Percentiles rank a stretch among this genome's conserved stretches.
These are phyloP conservation scores for Rhamphomyia laevipes DNA, from an alignment of 2,888 invertebrate genomes.

Conservation along the genomic window DNA sequence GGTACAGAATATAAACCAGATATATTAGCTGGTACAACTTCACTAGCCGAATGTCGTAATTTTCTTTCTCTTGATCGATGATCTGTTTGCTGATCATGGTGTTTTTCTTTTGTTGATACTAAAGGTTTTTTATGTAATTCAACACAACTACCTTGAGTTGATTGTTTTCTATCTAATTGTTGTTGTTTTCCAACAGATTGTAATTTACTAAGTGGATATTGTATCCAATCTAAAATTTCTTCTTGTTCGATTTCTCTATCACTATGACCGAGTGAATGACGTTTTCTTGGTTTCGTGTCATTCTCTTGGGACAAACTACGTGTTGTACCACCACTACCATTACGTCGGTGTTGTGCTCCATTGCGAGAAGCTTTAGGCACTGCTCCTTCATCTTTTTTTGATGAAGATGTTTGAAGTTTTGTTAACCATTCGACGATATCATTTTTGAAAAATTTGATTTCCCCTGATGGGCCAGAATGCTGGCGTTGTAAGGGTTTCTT, in stretches of 20 bases:
- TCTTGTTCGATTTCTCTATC: slow-evolving; percentile 29
- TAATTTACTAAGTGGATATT: slow-evolving; percentile 32
- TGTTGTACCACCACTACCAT: slow-evolving; percentile 32
- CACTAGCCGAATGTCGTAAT: slow-evolving; percentile 34
- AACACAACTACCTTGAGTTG: slow-evolving; percentile 19
- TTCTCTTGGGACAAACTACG: slow-evolving; percentile 31
- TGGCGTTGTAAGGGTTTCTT: slow-evolving; percentile 36
- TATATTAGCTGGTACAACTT: slow-evolving; percentile 30
- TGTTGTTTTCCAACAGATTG: slow-evolving; percentile 29
- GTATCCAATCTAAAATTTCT: slow-evolving; percentile 32
- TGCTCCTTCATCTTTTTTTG: slow-evolving; percentile 17
- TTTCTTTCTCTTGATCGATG: slow-evolving; percentile 28
- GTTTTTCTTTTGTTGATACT: slow-evolving; percentile 9
- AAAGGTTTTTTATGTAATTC: slow-evolving; percentile 19
- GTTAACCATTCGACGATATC: slow-evolving; percentile 38
- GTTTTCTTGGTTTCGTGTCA: slow-evolving; percentile 28
- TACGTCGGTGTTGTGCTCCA: slow-evolving; percentile 27
- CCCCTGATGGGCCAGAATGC: slow-evolving; percentile 33
- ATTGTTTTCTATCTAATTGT: slow-evolving; percentile 13
- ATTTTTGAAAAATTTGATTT: slow-evolving; percentile 34
- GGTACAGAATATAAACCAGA: slow-evolving; percentile 33
- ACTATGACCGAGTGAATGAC: slow-evolving; percentile 35
- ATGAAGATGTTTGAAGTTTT: slow-evolving; percentile 28
- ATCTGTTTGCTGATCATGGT: slow-evolving; percentile 5
- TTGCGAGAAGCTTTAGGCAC: slow-evolving; percentile 19